phyloP scores from a whole-genome alignment of 2,113 vertebrate species.

The Bubo bubo region DNA sequence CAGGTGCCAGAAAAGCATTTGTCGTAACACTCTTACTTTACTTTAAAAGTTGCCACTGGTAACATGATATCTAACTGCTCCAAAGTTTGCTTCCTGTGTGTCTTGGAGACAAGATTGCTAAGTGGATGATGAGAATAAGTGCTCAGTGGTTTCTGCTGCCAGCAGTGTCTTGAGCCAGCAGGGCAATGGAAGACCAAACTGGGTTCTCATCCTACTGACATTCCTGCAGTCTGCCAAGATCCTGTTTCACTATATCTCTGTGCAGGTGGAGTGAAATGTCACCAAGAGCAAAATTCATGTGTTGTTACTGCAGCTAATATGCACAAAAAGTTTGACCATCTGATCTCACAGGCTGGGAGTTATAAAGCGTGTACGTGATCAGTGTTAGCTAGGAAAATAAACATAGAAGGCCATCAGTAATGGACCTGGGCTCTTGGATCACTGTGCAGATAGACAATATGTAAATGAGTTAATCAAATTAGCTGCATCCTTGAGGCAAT shows the following conservation, averaged over 20 bases:
- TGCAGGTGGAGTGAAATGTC: not conserved
- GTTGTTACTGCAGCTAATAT: not conserved
- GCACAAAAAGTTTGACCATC: not conserved
- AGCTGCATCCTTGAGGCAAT: not conserved
- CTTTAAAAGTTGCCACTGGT: not conserved
- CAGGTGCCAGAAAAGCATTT: not conserved
- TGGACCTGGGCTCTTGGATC: not conserved
- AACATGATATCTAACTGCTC: not conserved
- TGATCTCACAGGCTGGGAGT: not conserved
- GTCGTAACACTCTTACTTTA: not conserved
- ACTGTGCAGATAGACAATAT: not conserved
- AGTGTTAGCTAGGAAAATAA: not conserved
- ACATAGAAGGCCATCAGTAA: not conserved
- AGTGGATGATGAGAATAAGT: not conserved
- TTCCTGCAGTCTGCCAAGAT: not conserved
- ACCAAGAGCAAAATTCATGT: not conserved
- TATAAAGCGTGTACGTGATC: rapidly evolving
- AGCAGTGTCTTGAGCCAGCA: not conserved
- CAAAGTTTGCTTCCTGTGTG: not conserved
- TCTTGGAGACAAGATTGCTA: not conserved
- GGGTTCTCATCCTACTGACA: not conserved
- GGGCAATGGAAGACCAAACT: not conserved
- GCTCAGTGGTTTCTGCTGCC: not conserved
- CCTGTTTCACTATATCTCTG: not conserved
- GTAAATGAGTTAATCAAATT: not conserved